phyloP scores from a whole-genome alignment of 1,140 invertebrate genomes.

The Rhynchophorus ferrugineus region DNA sequence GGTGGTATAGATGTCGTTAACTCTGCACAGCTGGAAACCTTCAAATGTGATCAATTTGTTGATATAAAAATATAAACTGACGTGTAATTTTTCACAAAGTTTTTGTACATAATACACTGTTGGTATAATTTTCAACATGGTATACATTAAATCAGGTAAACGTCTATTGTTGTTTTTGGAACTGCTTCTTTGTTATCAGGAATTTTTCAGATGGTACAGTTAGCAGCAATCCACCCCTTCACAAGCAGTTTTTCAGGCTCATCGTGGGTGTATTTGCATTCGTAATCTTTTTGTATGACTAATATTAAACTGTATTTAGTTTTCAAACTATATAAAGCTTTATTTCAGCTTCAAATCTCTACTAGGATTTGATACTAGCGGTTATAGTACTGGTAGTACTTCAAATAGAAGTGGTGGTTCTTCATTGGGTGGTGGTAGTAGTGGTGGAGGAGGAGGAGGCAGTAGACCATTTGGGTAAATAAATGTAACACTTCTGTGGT shows the following conservation, averaged over 20 bases:
- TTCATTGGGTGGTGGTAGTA: constrained; percentile 22
- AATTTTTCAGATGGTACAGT: constrained; percentile 36
- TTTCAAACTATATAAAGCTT: no score
- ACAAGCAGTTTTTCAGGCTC: constrained; percentile 28
- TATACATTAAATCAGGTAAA: constrained; percentile 23
- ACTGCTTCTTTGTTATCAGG: background rate
- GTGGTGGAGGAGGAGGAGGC: constrained; percentile 29
- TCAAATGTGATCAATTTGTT: no score
- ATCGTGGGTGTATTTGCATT: constrained; percentile 37
- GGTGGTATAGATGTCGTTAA: no score
- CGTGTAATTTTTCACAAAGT: no score
- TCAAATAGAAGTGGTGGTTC: constrained; percentile 19
- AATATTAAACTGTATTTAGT: background rate
- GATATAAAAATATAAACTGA: no score
- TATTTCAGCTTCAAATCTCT: constrained; percentile 36
- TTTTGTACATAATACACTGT: no score
- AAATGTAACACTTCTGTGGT: background rate
- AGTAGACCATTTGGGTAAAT: constrained; percentile 25
- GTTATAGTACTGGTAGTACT: constrained; percentile 7
- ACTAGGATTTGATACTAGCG: constrained; percentile 30
- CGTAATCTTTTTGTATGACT: constrained; percentile 37
- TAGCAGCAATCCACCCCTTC: constrained; percentile 28
- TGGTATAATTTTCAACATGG: no score
- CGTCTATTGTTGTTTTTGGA: constrained; percentile 3
- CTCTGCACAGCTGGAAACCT: no score